Conservation (phyloP, 2,113 vertebrate species). For the Ochotona princeps region DNA sequence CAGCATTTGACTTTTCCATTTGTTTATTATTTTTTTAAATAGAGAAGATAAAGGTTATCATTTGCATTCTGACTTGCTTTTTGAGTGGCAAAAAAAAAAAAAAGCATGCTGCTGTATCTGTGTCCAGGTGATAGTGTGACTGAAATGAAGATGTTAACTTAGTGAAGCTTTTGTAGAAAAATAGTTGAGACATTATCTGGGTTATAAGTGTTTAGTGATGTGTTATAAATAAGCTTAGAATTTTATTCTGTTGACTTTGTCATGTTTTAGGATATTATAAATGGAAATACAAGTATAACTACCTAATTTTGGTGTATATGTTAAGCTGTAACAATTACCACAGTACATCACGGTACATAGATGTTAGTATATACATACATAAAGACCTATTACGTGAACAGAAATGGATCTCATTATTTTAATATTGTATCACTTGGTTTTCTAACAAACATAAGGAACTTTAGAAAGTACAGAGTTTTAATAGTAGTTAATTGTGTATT, state of each 20-base stretch:
- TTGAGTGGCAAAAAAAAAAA: not conserved
- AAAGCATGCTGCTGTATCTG: too few species aligned
- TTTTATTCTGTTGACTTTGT: not conserved
- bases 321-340: not conserved
- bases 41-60: not conserved
- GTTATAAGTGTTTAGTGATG: not conserved
- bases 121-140: too few species aligned
- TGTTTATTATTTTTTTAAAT: not conserved
- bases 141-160: too few species aligned
- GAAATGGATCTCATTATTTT: not conserved
- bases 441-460: not conserved
- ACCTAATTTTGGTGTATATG: not conserved
- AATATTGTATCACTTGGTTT: not conserved
- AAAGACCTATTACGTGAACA: not conserved
- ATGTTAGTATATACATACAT: not conserved
- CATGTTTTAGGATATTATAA: not conserved
- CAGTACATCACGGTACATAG: not conserved
- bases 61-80: not conserved
- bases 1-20: not conserved
- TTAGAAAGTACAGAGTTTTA: not conserved
- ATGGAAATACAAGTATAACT: not conserved
- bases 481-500: not conserved
- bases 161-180: not conserved
- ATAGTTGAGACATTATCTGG: not conserved
- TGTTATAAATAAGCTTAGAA: not conserved